A percentile compares a stretch with the other conserved stretches of the same genome.
Conservation (phyloP, 2,888 invertebrate genomes). For the Drosophila borborema region DNA sequence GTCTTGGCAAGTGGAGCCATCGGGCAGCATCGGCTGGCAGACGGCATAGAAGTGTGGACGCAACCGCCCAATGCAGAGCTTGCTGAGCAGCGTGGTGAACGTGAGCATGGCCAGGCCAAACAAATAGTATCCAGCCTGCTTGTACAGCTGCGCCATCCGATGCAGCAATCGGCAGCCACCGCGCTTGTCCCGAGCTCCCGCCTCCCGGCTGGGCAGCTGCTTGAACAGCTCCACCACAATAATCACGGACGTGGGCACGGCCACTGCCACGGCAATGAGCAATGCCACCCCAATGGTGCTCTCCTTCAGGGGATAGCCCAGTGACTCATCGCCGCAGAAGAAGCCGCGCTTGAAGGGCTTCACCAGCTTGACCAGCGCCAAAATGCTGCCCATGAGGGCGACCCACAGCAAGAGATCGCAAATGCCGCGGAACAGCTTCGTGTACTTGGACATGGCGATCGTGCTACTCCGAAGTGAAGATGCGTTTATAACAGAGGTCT, state of each 20-base stretch:
- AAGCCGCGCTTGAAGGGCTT: constrained; percentile 77
- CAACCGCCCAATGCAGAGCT: constrained; percentile 73
- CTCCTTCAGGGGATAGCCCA: constrained; percentile 72
- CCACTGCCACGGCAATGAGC: constrained; percentile 60
- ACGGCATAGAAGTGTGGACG: constrained; percentile 86
- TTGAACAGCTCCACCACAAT: constrained; percentile 79
- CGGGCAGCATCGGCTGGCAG: constrained; percentile 90
- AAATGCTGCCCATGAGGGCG: constrained; percentile 66
- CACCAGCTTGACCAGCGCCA: constrained; percentile 67
- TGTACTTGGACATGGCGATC: constrained; percentile 68
- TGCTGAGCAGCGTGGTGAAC: constrained; percentile 72
- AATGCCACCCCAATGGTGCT: constrained; percentile 57
- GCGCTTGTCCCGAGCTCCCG: constrained; percentile 35
- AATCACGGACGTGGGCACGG: constrained; percentile 72
- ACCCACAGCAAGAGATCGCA: constrained; percentile 79
- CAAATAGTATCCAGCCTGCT: constrained; percentile 76
- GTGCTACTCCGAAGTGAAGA: constrained; percentile 6
- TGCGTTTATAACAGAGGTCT: constrained; percentile 40
- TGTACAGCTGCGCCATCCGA: constrained; percentile 72
- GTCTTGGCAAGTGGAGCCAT: constrained; percentile 86
- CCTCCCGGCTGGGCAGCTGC: constrained; percentile 57
- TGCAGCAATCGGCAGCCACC: constrained; percentile 55
- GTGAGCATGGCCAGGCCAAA: constrained; percentile 77
- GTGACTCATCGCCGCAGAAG: constrained; percentile 82
- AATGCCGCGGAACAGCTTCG: constrained; percentile 69